Conservation (phyloP, 2,797 vertebrate species). For the Octomys mimax region DNA sequence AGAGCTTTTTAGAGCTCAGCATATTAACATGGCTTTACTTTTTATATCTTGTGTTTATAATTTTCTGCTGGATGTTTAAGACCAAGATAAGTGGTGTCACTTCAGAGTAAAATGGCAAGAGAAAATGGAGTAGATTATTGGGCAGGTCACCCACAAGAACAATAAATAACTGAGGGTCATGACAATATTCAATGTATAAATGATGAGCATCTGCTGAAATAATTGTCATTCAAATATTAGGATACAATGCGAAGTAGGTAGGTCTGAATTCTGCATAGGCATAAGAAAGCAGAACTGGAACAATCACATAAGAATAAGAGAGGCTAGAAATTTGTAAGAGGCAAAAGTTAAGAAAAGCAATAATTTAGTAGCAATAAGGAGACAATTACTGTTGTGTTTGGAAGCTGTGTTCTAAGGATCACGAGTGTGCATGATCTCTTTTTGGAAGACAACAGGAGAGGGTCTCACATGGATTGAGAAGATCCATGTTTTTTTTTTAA, state of each 20-base stretch:
- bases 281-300: neutral
- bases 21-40: too few relatives aligned
- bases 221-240: neutral
- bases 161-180: neutral
- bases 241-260: neutral
- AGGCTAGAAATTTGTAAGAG: neutral
- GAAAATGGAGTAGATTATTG: neutral
- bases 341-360: neutral
- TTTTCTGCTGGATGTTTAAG: too few relatives aligned
- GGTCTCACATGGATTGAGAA: neutral
- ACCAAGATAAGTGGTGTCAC: neutral
- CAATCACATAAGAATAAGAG: neutral
- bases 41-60: too few relatives aligned
- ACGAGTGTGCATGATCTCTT: neutral
- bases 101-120: constrained; percentile 20
- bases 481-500: neutral
- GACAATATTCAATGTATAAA: neutral
- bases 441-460: neutral
- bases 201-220: neutral
- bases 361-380: neutral
- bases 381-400: neutral
- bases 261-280: neutral
- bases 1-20: too few relatives aligned
- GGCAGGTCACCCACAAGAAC: rapidly evolving
- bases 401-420: neutral